Percentiles rank a stretch among this genome's conserved stretches.
Conservation (phyloP, 2,888 invertebrate genomes). For the Drosophila longiperda region DNA sequence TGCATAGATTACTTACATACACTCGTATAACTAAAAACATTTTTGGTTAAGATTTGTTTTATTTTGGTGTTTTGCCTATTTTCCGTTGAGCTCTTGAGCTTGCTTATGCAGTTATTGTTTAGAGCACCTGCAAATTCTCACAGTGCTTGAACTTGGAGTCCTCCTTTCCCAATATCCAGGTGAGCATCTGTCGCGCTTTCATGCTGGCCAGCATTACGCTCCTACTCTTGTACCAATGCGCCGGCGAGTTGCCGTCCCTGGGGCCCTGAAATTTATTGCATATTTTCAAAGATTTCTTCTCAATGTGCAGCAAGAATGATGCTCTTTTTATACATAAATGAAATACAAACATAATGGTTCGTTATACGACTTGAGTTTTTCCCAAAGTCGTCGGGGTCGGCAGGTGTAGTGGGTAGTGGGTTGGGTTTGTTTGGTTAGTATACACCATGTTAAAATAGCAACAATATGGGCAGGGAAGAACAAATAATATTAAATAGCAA, state of each 20-base stretch:
- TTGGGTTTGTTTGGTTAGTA: slow-evolving; percentile 24
- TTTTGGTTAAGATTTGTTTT: slow-evolving; percentile 38
- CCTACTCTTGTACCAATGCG: slow-evolving; percentile 93
- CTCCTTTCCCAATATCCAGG: slow-evolving; percentile 96
- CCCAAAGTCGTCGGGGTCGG: slow-evolving; percentile 18
- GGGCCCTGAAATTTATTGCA: slow-evolving; percentile 78
- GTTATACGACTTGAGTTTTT: slow-evolving; percentile 22
- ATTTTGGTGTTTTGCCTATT: slow-evolving; percentile 45
- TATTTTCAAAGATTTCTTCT: slow-evolving; percentile 15
- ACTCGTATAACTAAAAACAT: slow-evolving; percentile 24
- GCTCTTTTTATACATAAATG: slow-evolving; percentile 15
- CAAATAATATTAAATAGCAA: slow-evolving; percentile 30
- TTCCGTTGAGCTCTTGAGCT: slow-evolving; percentile 8
- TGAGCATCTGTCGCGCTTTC: slow-evolving; percentile 95
- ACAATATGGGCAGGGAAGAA: slow-evolving; percentile 30
- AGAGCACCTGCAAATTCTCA: slow-evolving; percentile 94
- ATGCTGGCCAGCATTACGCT: slow-evolving; percentile 94
- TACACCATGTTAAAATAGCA: slow-evolving; percentile 13
- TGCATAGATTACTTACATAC: slow-evolving; percentile 37
- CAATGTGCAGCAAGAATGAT: slow-evolving; percentile 13
- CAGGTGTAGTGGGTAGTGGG: background rate
- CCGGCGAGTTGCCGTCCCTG: slow-evolving; percentile 86
- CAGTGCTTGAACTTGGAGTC: slow-evolving; percentile 96
- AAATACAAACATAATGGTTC: slow-evolving; percentile 24
- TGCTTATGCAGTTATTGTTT: slow-evolving; percentile 81